A percentile compares a stretch with the other conserved stretches of the same genome.
phyloP scores from a whole-genome alignment of 2,888 invertebrate genomes.

The Dioctria linearis region DNA sequence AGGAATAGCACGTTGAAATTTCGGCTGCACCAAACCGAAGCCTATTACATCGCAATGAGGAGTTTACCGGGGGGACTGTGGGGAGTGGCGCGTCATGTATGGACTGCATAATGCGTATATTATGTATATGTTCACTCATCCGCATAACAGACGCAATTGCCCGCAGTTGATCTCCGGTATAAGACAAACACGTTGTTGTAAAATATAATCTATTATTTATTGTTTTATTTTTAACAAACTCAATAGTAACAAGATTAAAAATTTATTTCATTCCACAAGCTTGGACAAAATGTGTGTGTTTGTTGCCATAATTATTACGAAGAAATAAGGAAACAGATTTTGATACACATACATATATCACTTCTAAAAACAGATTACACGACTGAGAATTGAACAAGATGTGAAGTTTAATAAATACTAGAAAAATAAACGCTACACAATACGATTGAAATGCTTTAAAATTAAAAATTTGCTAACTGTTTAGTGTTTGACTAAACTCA shows the following conservation, averaged over 20 bases:
- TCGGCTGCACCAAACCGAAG: too few species aligned
- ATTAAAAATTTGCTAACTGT: conserved; percentile 38
- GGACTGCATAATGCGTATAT: too few species aligned
- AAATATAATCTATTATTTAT: conserved; percentile 48
- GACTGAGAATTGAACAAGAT: conserved; percentile 10
- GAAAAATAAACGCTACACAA: conserved; percentile 57
- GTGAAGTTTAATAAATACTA: conserved; percentile 53
- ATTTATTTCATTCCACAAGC: conserved; percentile 28
- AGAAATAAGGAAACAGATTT: conserved; percentile 23
- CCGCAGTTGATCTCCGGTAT: too few species aligned
- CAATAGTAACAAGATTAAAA: conserved; percentile 48
- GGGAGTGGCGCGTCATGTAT: too few species aligned
- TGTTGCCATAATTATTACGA: conserved; percentile 3
- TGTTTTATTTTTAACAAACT: conserved; percentile 37
- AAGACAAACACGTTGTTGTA: conserved; percentile 21
- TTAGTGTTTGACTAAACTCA: conserved; percentile 31
- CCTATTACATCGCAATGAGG: too few species aligned
- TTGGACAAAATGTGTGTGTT: conserved; percentile 20
- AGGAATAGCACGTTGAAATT: too few species aligned
- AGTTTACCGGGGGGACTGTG: too few species aligned
- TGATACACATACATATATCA: conserved; percentile 9
- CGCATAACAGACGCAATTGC: too few species aligned
- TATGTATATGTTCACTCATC: too few species aligned
- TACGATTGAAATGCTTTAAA: conserved; percentile 31
- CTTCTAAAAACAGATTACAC: conserved; percentile 10